phyloP scores from a whole-genome alignment of 92 coral and sea anemone genomes.

The Micromussa lordhowensis region DNA sequence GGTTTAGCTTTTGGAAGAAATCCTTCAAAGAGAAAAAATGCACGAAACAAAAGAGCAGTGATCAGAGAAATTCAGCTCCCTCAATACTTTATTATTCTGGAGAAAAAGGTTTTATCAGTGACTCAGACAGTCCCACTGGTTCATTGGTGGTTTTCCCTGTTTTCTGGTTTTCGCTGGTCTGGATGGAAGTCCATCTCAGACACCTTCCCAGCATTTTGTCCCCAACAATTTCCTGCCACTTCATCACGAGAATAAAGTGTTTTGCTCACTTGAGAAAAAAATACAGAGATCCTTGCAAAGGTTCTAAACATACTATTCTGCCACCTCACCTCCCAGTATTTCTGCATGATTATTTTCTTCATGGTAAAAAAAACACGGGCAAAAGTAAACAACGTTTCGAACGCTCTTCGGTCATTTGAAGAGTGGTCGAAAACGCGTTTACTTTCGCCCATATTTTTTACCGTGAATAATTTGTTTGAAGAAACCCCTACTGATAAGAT shows the following conservation, averaged over 20 bases:
- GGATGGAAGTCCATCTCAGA: not conserved
- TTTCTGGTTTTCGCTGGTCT: not conserved
- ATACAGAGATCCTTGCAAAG: not conserved
- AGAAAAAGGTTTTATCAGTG: not conserved
- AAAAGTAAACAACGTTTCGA: no score
- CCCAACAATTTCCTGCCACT: not conserved
- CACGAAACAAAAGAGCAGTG: not conserved
- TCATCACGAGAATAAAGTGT: not conserved
- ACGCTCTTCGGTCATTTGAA: no score
- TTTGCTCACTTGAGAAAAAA: not conserved
- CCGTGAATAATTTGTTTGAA: no score
- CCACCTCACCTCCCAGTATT: not conserved
- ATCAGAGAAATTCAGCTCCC: not conserved
- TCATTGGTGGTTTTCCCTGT: not conserved
- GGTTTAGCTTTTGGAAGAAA: conserved; percentile 96
- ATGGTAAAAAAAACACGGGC: no score
- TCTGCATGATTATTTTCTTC: not conserved
- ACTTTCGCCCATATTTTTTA: no score
- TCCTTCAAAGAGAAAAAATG: conserved; percentile 45
- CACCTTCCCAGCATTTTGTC: no score
- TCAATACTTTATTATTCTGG: no score
- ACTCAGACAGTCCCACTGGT: not conserved
- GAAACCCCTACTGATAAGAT: no score
- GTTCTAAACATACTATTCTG: not conserved
- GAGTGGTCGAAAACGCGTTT: no score